Conservation (phyloP, 2,113 vertebrate genomes). For the Nibea coibor region DNA sequence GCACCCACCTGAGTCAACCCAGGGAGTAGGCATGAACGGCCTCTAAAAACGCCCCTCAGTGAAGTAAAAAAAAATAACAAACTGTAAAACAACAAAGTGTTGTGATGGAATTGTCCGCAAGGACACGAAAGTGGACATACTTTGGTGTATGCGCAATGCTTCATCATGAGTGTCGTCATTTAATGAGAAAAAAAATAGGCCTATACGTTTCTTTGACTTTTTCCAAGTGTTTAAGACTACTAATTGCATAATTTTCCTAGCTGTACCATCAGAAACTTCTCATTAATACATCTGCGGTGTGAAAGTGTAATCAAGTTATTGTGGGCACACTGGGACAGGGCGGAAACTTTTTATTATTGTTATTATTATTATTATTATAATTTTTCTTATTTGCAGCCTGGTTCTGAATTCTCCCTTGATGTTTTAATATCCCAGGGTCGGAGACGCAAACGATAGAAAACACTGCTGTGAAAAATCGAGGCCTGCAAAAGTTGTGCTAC, state of each 20-base stretch:
- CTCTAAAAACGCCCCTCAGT: conserved; percentile 85
- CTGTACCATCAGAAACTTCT: conserved; percentile 51
- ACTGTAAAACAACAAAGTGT: conserved; percentile 42
- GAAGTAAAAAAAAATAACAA: conserved; percentile 37
- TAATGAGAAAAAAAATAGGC: conserved; percentile 57
- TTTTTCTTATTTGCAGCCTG: conserved; percentile 18
- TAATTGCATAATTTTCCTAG: conserved; percentile 51
- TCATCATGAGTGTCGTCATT: conserved; percentile 47
- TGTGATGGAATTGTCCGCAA: conserved; percentile 37
- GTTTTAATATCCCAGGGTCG: conserved; percentile 46
- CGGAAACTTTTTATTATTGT: conserved; percentile 28
- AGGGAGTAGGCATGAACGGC: conserved; percentile 82
- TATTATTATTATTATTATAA: neutral
- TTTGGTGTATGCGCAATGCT: conserved; percentile 47
- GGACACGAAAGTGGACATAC: conserved; percentile 63
- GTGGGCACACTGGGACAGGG: conserved; percentile 49
- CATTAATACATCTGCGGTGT: conserved; percentile 57
- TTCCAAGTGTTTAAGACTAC: conserved; percentile 67
- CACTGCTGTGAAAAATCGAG: conserved; percentile 53
- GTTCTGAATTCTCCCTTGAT: conserved; percentile 25
- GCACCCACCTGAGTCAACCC: conserved; percentile 87
- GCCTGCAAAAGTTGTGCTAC: conserved; percentile 70
- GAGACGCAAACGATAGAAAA: conserved; percentile 36
- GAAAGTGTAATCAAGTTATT: conserved; percentile 56
- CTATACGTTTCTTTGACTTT: conserved; percentile 54